A percentile compares a stretch with the other conserved stretches of the same genome.
Evolutionary conservation across 1,140 invertebrate species (phyloP).

Genomic region (Leptonema lineaticorne): DNA sequence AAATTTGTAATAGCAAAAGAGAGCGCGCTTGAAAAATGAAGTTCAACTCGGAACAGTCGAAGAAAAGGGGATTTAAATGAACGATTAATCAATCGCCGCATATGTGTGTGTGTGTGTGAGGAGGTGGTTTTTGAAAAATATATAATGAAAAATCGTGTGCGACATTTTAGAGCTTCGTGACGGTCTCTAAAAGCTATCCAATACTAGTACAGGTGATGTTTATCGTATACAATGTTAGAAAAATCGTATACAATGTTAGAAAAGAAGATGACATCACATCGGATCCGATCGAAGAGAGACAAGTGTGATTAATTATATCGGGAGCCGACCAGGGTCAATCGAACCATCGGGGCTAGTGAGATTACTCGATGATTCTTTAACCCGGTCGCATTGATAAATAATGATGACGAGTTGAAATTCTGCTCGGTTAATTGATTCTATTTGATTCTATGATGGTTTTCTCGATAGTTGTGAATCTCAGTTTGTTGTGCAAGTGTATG

Average conservation of each 20-base stretch:
- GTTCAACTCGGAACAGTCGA: neutral
- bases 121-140: too few species aligned
- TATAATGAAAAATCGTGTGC: slow-evolving; percentile 1
- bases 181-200: neutral
- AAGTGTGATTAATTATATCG: slow-evolving; percentile 31
- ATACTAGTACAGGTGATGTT: neutral
- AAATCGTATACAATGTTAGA: neutral
- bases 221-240: neutral
- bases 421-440: too few species aligned
- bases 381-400: slow-evolving; percentile 8
- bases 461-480: too few species aligned
- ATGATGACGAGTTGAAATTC: too few species aligned
- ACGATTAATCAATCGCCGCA: slow-evolving; percentile 18
- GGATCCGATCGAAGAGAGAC: slow-evolving; percentile 9
- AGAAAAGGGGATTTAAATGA: slow-evolving; percentile 19
- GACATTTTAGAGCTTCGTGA: slow-evolving; percentile 1
- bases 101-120: neutral
- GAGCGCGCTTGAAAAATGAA: slow-evolving; percentile 4
- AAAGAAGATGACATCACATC: slow-evolving; percentile 22
- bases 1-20: slow-evolving; percentile 5
- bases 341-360: slow-evolving; percentile 7
- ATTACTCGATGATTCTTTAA: neutral
- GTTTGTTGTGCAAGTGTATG: too few species aligned
- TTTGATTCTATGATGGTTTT: too few species aligned
- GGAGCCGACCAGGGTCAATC: slow-evolving; percentile 1